Evolutionary conservation across 2,888 invertebrate genomes (phyloP), one percentile per base, ranked within the genome.

Genomic region (Cerceris ruficornis): DNA sequence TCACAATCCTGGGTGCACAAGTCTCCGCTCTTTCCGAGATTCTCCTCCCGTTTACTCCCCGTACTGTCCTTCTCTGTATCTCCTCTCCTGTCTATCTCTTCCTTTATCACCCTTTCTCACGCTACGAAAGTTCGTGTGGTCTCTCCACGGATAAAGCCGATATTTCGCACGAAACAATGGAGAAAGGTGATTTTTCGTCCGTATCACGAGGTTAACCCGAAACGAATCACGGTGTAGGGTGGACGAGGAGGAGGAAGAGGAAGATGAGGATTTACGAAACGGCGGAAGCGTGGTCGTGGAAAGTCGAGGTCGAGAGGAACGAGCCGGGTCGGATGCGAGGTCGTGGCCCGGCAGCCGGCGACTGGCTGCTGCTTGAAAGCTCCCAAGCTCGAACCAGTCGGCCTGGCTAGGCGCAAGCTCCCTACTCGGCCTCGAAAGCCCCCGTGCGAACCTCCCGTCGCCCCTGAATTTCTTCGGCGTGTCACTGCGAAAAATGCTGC

Each of bases 261-360:
- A 28, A 4, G 28, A 28, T 28, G 28, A 28, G 28, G 28, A 28
- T 28, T 1, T 2, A 28, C 28, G 28, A 28, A 28, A 28, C 28
- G 28, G 28, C 14, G 42, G 64, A 72, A 76, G 59, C 80, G 82
- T 82, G 82, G 61, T n/a, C 69, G 42, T 43, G 75, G 52, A 41
- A 69, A 39, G 54, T 64, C 57, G 60, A 52, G 54, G 15, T 43
- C n/a, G 49, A 11, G 7, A 8, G n/a, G 43, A 41, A 42, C 57
- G 52, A 68, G 46, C 69, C 74, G 67, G 71, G 57, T 46, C 81
- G 79, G 84, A 80, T 85, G 86, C 82, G 82, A 87, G 87, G 85
- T 86, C 88, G 86, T 88, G 81, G 88, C 89, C 89, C 88, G 88
- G 89, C 87, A 88, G 86, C 86, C 88, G 86, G 88, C 88, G 86